A percentile compares a stretch with the other conserved stretches of the same genome.
Evolutionary conservation across 2,113 vertebrate genomes (phyloP).

Genomic region (Probosciger aterrimus): DNA sequence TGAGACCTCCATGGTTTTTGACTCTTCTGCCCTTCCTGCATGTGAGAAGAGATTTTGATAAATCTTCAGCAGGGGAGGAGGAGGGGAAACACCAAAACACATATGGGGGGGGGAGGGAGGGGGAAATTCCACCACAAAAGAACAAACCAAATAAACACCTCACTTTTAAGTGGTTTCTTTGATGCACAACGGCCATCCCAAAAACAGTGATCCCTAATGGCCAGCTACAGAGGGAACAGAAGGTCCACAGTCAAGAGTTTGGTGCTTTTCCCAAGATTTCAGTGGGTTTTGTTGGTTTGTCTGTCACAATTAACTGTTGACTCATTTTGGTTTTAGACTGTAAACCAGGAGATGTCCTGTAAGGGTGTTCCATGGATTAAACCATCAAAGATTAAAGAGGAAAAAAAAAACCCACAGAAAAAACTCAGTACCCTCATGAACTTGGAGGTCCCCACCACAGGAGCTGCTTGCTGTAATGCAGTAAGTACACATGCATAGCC

Average conservation of each 20-base stretch:
- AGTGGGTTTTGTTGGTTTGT: fast-evolving
- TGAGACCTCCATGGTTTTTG: fast-evolving
- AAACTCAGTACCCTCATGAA: not conserved
- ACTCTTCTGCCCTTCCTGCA: not conserved
- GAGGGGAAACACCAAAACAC: not conserved
- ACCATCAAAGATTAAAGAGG: not conserved
- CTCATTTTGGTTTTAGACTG: not conserved
- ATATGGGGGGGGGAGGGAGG: too few relatives aligned
- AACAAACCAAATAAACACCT: too few relatives aligned
- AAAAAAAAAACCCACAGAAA: not conserved
- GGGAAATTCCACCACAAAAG: too few relatives aligned
- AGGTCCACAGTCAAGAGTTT: too few relatives aligned
- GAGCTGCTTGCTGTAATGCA: fast-evolving
- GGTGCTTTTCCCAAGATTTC: not conserved
- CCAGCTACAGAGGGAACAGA: not conserved
- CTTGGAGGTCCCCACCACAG: not conserved
- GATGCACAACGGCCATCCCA: too few relatives aligned
- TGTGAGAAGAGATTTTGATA: not conserved
- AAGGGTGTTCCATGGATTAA: not conserved
- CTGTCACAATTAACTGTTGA: not conserved
- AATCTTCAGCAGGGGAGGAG: not conserved
- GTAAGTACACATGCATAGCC: not conserved
- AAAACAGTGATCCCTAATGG: fast-evolving
- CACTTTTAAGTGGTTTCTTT: not conserved
- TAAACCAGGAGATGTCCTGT: fast-evolving